A percentile compares a stretch with the other conserved stretches of the same genome.
Conservation (phyloP, 2,113 vertebrate species). For the Pelecanus crispus region DNA sequence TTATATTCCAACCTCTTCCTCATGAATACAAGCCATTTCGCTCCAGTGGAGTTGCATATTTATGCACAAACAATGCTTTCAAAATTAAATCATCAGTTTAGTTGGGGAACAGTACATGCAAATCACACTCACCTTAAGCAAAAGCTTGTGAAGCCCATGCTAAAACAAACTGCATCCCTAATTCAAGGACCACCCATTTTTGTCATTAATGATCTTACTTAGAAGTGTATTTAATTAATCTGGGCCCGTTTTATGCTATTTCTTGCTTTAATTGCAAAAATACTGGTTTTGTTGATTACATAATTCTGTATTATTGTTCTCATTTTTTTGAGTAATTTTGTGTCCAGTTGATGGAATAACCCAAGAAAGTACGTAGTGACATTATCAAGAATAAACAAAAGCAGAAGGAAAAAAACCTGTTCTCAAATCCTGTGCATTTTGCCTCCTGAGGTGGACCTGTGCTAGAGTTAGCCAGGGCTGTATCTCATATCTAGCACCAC, state of each 20-base stretch:
- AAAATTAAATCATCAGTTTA: background rate
- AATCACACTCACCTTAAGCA: background rate
- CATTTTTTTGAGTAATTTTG: background rate
- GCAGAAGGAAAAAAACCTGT: background rate
- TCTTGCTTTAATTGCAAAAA: background rate
- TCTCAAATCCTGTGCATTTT: background rate
- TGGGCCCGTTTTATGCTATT: background rate
- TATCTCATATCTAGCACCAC: background rate
- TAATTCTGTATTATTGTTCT: background rate
- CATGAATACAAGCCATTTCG: background rate
- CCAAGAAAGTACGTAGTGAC: background rate
- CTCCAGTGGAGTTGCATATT: background rate
- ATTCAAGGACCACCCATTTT: background rate
- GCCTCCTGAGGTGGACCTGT: background rate
- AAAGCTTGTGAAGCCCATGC: background rate
- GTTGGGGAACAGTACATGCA: background rate
- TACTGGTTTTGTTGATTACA: background rate
- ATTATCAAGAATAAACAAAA: background rate
- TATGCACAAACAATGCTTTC: background rate
- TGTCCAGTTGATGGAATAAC: background rate
- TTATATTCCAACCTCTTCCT: background rate
- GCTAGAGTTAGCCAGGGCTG: background rate
- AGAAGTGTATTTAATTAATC: background rate
- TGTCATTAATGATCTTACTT: background rate
- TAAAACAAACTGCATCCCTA: background rate